These are phyloP conservation scores for Sinohyriopsis cumingii DNA, from an alignment of 2,888 invertebrate genomes.

Conservation along the genomic window DNA sequence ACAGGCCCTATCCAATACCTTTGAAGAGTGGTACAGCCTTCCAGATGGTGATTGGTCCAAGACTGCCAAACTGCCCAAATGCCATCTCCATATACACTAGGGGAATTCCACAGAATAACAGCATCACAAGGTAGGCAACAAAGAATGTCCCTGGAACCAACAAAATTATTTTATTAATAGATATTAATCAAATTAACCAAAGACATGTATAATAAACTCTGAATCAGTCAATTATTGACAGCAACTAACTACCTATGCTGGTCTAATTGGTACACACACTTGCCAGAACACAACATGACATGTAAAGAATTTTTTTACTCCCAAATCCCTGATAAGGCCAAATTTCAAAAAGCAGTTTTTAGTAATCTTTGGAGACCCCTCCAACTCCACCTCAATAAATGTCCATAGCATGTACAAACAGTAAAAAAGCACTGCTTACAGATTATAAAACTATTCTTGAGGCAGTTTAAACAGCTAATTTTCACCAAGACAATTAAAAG, in stretches of 20 bases:
- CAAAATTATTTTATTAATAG: not conserved
- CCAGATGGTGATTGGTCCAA: conserved; percentile 87
- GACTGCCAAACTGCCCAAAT: conserved; percentile 84
- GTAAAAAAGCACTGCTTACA: no score
- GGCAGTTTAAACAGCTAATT: no score
- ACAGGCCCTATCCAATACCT: conserved; percentile 75
- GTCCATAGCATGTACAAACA: no score
- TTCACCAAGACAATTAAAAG: no score
- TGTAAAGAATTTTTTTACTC: no score
- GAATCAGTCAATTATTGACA: conserved; percentile 12
- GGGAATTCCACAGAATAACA: conserved; percentile 78
- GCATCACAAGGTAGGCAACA: conserved; percentile 67
- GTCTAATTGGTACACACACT: not conserved
- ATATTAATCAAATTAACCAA: not conserved
- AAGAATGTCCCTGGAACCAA: conserved; percentile 66
- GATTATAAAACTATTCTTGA: no score
- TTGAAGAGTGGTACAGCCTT: conserved; percentile 85
- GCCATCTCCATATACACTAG: conserved; percentile 86
- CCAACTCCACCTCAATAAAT: no score
- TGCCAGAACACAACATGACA: no score
- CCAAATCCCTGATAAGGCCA: no score
- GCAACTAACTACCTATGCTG: not conserved
- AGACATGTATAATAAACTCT: not conserved
- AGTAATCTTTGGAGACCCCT: no score
- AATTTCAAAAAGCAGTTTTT: no score